Conservation (phyloP, 2,888 invertebrate species). For the Pyrgus malvae region DNA sequence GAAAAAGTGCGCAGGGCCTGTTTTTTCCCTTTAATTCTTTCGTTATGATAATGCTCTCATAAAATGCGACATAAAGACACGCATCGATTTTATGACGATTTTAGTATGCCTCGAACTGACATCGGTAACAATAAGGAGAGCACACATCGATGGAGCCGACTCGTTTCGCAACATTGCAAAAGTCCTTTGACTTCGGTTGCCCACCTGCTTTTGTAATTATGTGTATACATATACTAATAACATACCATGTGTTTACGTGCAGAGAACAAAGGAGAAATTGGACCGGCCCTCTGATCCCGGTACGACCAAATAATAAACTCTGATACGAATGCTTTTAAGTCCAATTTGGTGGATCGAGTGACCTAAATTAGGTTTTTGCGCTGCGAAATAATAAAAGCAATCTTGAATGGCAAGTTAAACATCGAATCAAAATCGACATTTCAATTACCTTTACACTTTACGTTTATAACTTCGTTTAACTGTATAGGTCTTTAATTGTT, state of each 20-base stretch:
- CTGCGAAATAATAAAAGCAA: constrained; percentile 6
- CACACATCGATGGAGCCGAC: constrained; percentile 11
- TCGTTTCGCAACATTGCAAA: constrained; percentile 36
- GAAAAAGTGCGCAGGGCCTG: not conserved
- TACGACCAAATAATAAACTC: constrained; percentile 5
- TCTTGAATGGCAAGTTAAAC: constrained; percentile 13
- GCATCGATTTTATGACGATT: constrained; percentile 10
- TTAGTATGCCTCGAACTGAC: constrained; percentile 11
- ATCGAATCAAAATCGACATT: constrained; percentile 12
- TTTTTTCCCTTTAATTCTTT: not conserved
- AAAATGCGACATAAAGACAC: not conserved
- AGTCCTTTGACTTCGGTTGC: constrained; percentile 31
- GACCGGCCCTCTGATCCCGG: constrained; percentile 14
- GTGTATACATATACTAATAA: constrained; percentile 33
- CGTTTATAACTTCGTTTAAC: not conserved
- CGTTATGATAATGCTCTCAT: not conserved
- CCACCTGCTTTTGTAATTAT: constrained; percentile 39
- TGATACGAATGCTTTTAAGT: not conserved
- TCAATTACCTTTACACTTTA: constrained; percentile 2
- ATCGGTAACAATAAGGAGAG: constrained; percentile 15
- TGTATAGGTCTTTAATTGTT: no score
- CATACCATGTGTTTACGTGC: constrained; percentile 29
- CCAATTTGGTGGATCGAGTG: constrained; percentile 7
- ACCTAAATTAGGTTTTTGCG: constrained; percentile 17
- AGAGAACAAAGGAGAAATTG: constrained; percentile 36